A percentile compares a stretch with the other conserved stretches of the same genome.
Conservation (phyloP, 2,113 vertebrate species). For the Peucedramus taeniatus region DNA sequence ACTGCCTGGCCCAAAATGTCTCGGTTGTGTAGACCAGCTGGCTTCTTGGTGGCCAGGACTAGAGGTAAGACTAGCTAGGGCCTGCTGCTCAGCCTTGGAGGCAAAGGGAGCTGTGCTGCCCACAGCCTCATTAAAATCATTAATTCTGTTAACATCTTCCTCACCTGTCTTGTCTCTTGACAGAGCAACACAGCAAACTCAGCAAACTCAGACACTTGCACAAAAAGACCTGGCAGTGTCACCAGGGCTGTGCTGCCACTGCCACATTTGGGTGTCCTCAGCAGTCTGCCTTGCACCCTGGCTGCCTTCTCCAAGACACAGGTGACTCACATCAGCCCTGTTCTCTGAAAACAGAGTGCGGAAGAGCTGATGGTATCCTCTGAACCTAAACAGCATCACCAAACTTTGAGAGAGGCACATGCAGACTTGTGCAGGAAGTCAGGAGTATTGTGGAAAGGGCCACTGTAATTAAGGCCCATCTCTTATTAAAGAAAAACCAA, state of each 20-base stretch:
- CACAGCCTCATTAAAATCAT: not conserved
- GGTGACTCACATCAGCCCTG: accelerated
- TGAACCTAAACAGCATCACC: not conserved
- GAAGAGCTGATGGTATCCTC: not conserved
- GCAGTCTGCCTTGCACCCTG: not conserved
- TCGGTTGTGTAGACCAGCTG: not conserved
- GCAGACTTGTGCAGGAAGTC: not conserved
- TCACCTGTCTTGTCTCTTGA: not conserved
- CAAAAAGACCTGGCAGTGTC: not conserved
- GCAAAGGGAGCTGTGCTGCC: not conserved
- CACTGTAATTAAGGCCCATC: not conserved
- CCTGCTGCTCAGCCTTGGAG: not conserved
- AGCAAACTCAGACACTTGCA: not conserved
- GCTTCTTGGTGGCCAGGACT: not conserved
- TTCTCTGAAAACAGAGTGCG: not conserved
- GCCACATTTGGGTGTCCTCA: accelerated
- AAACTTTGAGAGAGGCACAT: not conserved
- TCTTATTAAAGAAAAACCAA: not conserved
- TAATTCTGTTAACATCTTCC: not conserved
- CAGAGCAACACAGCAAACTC: not conserved
- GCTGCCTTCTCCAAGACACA: not conserved
- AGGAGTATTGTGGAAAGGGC: not conserved
- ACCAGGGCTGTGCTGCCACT: not conserved
- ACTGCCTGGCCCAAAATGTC: not conserved
- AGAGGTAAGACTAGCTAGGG: not conserved